These are phyloP conservation scores for Nyctibius grandis DNA, from an alignment of 2,797 vertebrate genomes.

Conservation along the genomic window DNA sequence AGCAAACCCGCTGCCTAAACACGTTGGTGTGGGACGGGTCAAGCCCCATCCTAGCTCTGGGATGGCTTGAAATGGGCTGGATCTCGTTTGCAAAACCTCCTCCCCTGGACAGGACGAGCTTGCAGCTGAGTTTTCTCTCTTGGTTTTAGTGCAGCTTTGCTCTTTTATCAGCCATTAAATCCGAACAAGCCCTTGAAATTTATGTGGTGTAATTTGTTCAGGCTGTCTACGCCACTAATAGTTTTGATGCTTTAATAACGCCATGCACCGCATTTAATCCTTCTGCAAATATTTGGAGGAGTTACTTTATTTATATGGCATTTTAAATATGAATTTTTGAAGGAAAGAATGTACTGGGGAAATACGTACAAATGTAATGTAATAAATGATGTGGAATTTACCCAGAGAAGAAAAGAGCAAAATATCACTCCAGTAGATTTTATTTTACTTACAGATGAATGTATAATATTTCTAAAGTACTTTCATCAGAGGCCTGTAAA, in stretches of 20 bases:
- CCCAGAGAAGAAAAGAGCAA: constrained; percentile 51
- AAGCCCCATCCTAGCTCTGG: neutral
- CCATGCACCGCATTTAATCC: constrained; percentile 37
- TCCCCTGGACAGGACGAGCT: neutral
- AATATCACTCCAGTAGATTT: constrained; percentile 48
- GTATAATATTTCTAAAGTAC: constrained; percentile 35
- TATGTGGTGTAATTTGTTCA: constrained; percentile 44
- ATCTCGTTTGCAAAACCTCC: neutral
- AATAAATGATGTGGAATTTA: constrained; percentile 67
- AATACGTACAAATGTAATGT: constrained; percentile 32
- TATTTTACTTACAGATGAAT: constrained; percentile 54
- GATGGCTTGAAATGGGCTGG: neutral
- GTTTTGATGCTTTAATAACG: constrained; percentile 67
- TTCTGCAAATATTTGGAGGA: constrained; percentile 55
- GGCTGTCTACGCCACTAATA: constrained; percentile 38
- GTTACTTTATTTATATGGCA: constrained; percentile 56
- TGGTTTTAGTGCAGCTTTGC: neutral
- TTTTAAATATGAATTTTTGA: constrained; percentile 54
- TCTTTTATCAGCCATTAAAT: neutral
- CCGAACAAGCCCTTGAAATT: constrained; percentile 25
- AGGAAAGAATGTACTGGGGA: constrained; percentile 25
- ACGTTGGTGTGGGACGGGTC: fast-evolving
- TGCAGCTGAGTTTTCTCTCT: neutral
- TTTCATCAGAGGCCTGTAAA: constrained; percentile 31
- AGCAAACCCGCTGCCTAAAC: neutral